Base-by-base conservation (phyloP, 2,888 invertebrate genomes). In the Eupithecia pulchellata region DNA sequence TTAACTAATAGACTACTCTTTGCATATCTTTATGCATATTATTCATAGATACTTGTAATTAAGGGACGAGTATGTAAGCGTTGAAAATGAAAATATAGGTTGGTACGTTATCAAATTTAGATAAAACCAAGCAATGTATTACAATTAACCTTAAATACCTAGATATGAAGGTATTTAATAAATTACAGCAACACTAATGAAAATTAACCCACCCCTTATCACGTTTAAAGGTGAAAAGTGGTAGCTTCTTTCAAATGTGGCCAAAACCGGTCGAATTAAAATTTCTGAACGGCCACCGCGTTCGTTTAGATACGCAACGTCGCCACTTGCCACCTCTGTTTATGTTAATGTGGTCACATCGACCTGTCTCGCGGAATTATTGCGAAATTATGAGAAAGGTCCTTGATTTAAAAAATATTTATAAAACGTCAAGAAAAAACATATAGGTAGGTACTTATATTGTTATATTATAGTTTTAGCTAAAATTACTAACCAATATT, bases 191-290 rank as follows among this genome's bases (percentile, higher is more conserved):
- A 52, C 52, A 52, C 52, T 25, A 14, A 25, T 36, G 42, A 39
- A 63, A 63, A 29, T 39, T 63, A 9, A n/a, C 63, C n/a, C 63
- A 29, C 42, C 63, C 64, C 52, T 25, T 52, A 52, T 52, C 25
- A 52, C 25, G 52, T 4, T 25, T 25, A 65, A 68, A 68, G 55
- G 68, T 68, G 63, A 63, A 68, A 68, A 64, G 63, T 64, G 52
- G 68, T 55, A 55, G 39, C 55, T 68, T 66, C 30, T 42, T 57
- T 29, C 32, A 39, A 62, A 36, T 52, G 57, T 68, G 62, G 39
- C 36, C 55, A 55, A 66, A 72, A 76, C 74, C 72, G 64, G 75
- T 76, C 55, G 61, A 73, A 76, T 76, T 76, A 71, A 67, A 68
- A 70, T 75, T 72, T 61, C 58, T 30, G 64, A 70, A 60, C 67